Conservation (phyloP, 2,797 vertebrate genomes). For the Rhinogobio ventralis region DNA sequence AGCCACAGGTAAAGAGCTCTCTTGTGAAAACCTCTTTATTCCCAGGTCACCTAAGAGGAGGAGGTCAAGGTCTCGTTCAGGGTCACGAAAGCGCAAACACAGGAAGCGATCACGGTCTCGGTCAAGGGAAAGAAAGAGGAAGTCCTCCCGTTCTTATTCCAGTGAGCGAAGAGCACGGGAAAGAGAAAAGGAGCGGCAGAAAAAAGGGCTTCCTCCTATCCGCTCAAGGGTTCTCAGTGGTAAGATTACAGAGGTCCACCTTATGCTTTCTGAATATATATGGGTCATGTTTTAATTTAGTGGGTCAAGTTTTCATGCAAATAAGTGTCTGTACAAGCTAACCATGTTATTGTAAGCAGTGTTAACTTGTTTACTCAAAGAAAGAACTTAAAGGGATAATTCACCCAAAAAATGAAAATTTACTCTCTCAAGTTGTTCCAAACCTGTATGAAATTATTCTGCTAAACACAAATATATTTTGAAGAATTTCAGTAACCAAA, state of each 20-base stretch:
- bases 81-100: slow-evolving; percentile 95
- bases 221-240: slow-evolving; percentile 95
- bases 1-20: not conserved
- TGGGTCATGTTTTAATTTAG: not conserved
- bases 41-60: slow-evolving; percentile 93
- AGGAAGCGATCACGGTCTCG: slow-evolving; percentile 94
- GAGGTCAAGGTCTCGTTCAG: slow-evolving; percentile 93
- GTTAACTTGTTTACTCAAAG: too few relatives aligned
- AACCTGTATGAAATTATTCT: not conserved
- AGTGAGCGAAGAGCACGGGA: slow-evolving; percentile 94
- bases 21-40: not conserved
- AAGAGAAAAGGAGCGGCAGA: slow-evolving; percentile 94
- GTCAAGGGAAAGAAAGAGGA: slow-evolving; percentile 95
- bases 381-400: too few relatives aligned
- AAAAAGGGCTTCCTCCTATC: slow-evolving; percentile 95
- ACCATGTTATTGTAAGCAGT: too few relatives aligned
- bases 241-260: slow-evolving; percentile 63
- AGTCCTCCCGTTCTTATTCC: slow-evolving; percentile 94
- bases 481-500: not conserved
- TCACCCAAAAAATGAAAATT: not conserved
- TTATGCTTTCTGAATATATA: not conserved
- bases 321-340: not conserved
- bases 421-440: not conserved
- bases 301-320: not conserved
- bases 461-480: not conserved